phyloP scores from a whole-genome alignment of 1,140 invertebrate species.

The Drosophila punjabiensis region DNA sequence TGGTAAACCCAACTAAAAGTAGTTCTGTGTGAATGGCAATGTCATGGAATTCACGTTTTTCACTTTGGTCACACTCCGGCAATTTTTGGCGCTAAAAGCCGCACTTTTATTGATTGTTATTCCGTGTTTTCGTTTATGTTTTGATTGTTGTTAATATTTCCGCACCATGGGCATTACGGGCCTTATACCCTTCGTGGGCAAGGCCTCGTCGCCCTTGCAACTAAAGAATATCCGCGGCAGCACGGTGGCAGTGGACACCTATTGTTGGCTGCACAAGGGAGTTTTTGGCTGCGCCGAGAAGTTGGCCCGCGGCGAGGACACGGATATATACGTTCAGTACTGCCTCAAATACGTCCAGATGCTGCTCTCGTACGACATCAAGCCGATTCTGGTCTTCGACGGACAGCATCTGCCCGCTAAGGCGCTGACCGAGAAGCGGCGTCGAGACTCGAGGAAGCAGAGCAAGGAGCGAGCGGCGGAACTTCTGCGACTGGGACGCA shows the following conservation, averaged over 20 bases:
- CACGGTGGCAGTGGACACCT: slow-evolving; percentile 97
- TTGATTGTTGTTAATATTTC: background rate
- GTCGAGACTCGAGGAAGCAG: slow-evolving; percentile 91
- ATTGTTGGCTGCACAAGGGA: slow-evolving; percentile 98
- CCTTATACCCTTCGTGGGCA: slow-evolving; percentile 96
- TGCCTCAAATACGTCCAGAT: slow-evolving; percentile 95
- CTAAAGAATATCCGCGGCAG: slow-evolving; percentile 90
- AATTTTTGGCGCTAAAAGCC: slow-evolving; percentile 44
- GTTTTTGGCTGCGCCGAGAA: slow-evolving; percentile 97
- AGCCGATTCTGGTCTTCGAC: slow-evolving; percentile 98
- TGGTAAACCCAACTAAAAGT: background rate
- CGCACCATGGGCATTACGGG: slow-evolving; percentile 96
- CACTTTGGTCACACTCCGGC: slow-evolving; percentile 16
- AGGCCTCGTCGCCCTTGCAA: slow-evolving; percentile 90
- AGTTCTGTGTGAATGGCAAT: slow-evolving; percentile 34
- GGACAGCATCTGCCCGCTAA: slow-evolving; percentile 97
- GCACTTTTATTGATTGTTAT: slow-evolving; percentile 18
- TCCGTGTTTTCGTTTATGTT: slow-evolving; percentile 17
- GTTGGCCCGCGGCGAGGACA: slow-evolving; percentile 93
- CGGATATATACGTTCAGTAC: slow-evolving; percentile 93
- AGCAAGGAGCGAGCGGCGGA: slow-evolving; percentile 93
- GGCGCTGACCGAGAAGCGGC: slow-evolving; percentile 93
- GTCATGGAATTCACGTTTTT: background rate
- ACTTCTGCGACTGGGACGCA: slow-evolving; percentile 91
- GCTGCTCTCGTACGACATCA: slow-evolving; percentile 92